These are phyloP conservation scores for Listronotus oregonensis DNA, from an alignment of 1,140 invertebrate species.

Conservation along the genomic window DNA sequence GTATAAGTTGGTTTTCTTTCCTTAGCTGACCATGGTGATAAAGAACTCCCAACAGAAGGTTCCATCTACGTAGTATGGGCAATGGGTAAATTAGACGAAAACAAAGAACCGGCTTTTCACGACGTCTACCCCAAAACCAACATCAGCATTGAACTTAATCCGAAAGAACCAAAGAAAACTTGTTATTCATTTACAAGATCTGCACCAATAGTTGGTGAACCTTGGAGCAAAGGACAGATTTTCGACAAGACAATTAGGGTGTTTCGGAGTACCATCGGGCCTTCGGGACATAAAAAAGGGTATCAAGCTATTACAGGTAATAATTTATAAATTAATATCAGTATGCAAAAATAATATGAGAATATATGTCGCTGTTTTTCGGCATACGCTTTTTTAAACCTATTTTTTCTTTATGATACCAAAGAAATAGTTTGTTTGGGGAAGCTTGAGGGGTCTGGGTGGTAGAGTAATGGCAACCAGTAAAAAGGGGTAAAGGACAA, in stretches of 20 bases:
- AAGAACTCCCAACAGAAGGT: constrained; percentile 70
- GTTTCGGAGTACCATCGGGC: constrained; percentile 78
- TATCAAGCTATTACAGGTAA: constrained; percentile 77
- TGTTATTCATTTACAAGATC: constrained; percentile 72
- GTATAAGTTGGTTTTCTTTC: background rate
- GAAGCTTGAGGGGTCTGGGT: too few relatives aligned
- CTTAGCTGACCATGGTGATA: constrained; percentile 79
- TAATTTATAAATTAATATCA: too few relatives aligned
- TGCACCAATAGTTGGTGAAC: constrained; percentile 56
- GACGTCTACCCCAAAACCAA: constrained; percentile 76
- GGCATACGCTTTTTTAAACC: too few relatives aligned
- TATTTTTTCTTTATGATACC: too few relatives aligned
- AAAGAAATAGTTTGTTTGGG: too few relatives aligned
- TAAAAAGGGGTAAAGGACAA: too few relatives aligned
- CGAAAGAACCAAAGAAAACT: constrained; percentile 66
- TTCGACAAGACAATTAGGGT: constrained; percentile 77
- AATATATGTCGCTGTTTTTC: too few relatives aligned
- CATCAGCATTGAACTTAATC: constrained; percentile 69
- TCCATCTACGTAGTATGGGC: constrained; percentile 81
- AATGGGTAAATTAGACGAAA: constrained; percentile 77
- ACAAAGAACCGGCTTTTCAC: constrained; percentile 83
- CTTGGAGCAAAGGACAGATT: constrained; percentile 79
- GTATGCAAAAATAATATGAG: too few relatives aligned
- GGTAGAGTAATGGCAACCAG: too few relatives aligned
- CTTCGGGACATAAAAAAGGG: constrained; percentile 76